Evolutionary conservation across 2,113 vertebrate species (phyloP), one percentile per base, ranked within the genome.

Genomic region (Triplophysa dalaica): DNA sequence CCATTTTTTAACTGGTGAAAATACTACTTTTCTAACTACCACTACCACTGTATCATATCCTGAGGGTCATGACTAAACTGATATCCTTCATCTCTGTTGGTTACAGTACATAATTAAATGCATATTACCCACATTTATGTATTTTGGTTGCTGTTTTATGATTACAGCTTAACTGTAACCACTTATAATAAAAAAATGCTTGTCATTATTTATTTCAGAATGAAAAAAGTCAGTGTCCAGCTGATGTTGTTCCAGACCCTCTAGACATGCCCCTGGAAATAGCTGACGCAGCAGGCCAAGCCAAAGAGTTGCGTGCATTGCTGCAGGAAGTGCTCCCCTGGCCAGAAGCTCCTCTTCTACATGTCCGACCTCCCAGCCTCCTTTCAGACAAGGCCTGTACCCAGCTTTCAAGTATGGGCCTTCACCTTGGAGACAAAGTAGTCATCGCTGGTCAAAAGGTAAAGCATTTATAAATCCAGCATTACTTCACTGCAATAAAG

Each of bases 401-500:
- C 1, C 91, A 92, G 85, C 95, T 98, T 0, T 64, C 89, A 0
- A 90, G 93, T 0, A 93, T 96, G 74, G 96, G 95, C 64, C 85
- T 99, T 79, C 95, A 92, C 79, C 86, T 97, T 50, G 98, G 98
- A 13, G 95, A 98, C 86, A 93, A 95, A 7, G 96, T 99, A n/a
- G 86, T 98, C 79, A 98, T 99, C 8, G 96, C 97, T 26, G 95
- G 96, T 84, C 97, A 98, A 91, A 98, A 98, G 96, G 98, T 98
- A 93, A 0, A 45, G 5, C 9, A 54, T 56, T 19, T 19, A 56
- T 50, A 50, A 13, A 14, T 50, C 48, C 10, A 50, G 33, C 33
- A 38, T 38, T 2, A 13, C 13, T 13, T 14, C 48, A 50, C 12
- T 50, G 13, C 45, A 50, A 50, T 50, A 50, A 14, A 13, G 48